A percentile compares a stretch with the other conserved stretches of the same genome.
Evolutionary conservation across 37 sponge, comb jelly and placozoan species (phyloP).

Genomic region (Halisarca cf. caerulea): DNA sequence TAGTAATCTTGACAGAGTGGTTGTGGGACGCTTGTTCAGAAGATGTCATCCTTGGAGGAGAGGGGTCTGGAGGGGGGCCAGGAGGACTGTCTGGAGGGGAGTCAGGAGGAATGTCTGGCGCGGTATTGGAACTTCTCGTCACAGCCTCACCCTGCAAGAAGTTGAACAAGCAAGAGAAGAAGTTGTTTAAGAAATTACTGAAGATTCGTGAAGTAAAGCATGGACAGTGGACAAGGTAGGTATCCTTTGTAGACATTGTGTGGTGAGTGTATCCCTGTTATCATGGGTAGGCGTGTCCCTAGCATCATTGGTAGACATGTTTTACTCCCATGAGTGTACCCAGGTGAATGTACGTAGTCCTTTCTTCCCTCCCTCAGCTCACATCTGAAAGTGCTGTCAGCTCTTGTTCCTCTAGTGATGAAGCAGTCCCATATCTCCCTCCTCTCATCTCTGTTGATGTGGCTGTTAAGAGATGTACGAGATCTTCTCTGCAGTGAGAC

Average conservation of each 20-base stretch:
- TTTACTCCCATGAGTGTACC: too few species aligned
- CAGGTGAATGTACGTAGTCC: too few species aligned
- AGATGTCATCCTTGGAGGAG: not conserved
- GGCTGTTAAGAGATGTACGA: too few species aligned
- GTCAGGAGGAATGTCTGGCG: not conserved
- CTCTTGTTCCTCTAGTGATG: not conserved
- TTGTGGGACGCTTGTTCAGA: not conserved
- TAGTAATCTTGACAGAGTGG: not conserved
- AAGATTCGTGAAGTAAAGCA: not conserved
- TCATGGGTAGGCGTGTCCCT: too few species aligned
- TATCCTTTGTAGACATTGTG: too few species aligned
- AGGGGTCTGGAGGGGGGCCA: not conserved
- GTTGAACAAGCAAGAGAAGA: slow-evolving; percentile 4
- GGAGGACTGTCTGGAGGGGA: too few species aligned
- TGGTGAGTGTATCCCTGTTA: too few species aligned
- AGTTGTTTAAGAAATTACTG: not conserved
- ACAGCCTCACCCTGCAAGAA: not conserved
- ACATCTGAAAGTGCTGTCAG: not conserved
- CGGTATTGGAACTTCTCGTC: not conserved
- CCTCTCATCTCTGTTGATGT: too few species aligned
- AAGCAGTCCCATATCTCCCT: not conserved
- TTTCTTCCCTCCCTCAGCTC: not conserved
- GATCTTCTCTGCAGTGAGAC: too few species aligned
- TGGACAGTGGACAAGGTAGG: too few species aligned
- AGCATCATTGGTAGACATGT: too few species aligned